A percentile compares a stretch with the other conserved stretches of the same genome.
Conservation (phyloP, 2,888 invertebrate genomes). For the Xanthorhoe spadicearia region DNA sequence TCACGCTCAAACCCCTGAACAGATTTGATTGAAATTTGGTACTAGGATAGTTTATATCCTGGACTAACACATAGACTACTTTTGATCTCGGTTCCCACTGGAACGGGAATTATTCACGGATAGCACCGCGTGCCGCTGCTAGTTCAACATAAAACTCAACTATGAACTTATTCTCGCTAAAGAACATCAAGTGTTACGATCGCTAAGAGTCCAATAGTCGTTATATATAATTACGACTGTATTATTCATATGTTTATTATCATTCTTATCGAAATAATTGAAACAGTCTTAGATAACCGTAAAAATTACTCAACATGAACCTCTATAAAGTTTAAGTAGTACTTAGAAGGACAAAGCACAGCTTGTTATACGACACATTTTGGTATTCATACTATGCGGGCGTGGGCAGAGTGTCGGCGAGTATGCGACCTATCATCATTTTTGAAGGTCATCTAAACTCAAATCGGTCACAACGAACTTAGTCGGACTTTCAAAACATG, state of each 20-base stretch:
- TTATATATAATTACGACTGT: constrained; percentile 1
- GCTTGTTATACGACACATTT: constrained; percentile 40
- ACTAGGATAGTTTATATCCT: too few relatives aligned
- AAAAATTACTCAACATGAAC: constrained; percentile 30
- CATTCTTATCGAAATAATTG: constrained; percentile 29
- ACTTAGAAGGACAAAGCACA: constrained; percentile 41
- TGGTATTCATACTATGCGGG: constrained; percentile 36
- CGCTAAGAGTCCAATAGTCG: not conserved
- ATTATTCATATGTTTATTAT: not conserved
- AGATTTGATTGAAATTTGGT: too few relatives aligned
- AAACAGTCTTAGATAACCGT: constrained; percentile 32
- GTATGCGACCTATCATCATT: not conserved
- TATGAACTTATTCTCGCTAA: not conserved
- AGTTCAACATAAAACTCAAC: too few relatives aligned
- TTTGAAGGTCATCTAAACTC: not conserved
- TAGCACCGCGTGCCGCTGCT: too few relatives aligned
- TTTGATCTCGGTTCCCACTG: too few relatives aligned
- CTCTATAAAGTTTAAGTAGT: constrained; percentile 42
- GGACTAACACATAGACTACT: too few relatives aligned
- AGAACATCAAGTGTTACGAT: not conserved
- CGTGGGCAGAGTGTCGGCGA: constrained; percentile 5
- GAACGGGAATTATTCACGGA: too few relatives aligned
- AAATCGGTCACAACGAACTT: too few relatives aligned
- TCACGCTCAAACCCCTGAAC: too few relatives aligned
- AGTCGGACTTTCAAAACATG: too few relatives aligned